A percentile compares a stretch with the other conserved stretches of the same genome.
phyloP scores from a whole-genome alignment of 1,140 invertebrate genomes.

The Bombus cullumanus region DNA sequence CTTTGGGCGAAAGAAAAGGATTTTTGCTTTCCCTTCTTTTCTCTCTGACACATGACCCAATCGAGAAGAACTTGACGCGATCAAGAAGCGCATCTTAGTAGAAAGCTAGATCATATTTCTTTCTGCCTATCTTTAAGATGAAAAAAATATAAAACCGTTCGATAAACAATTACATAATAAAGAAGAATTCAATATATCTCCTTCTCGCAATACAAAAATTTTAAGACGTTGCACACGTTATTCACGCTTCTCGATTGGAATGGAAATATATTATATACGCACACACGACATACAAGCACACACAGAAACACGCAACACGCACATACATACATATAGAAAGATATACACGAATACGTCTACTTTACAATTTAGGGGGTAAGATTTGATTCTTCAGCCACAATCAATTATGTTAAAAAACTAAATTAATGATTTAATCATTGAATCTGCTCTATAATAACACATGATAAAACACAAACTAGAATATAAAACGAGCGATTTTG shows the following conservation, averaged over 20 bases:
- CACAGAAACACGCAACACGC: slow-evolving; percentile 3
- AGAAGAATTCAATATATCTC: neutral
- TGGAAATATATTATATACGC: slow-evolving; percentile 18
- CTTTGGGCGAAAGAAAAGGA: slow-evolving; percentile 60
- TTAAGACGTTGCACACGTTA: neutral
- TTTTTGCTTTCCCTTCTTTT: neutral
- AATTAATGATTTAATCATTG: neutral
- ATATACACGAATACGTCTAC: neutral
- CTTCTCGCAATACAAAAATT: neutral
- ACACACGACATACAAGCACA: slow-evolving; percentile 21
- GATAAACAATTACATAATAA: neutral
- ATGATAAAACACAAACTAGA: neutral
- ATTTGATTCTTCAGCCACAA: neutral
- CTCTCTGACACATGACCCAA: neutral
- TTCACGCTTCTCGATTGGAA: slow-evolving; percentile 41
- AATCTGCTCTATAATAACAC: neutral
- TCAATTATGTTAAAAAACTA: neutral
- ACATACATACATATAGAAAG: neutral
- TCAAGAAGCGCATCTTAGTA: neutral
- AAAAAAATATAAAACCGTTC: neutral
- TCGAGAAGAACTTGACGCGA: neutral
- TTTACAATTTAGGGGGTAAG: neutral
- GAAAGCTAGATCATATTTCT: neutral
- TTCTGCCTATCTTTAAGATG: neutral
- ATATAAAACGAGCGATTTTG: neutral